These are phyloP conservation scores for Crotalus tigris DNA, from an alignment of 2,113 vertebrate genomes.

Conservation along the genomic window DNA sequence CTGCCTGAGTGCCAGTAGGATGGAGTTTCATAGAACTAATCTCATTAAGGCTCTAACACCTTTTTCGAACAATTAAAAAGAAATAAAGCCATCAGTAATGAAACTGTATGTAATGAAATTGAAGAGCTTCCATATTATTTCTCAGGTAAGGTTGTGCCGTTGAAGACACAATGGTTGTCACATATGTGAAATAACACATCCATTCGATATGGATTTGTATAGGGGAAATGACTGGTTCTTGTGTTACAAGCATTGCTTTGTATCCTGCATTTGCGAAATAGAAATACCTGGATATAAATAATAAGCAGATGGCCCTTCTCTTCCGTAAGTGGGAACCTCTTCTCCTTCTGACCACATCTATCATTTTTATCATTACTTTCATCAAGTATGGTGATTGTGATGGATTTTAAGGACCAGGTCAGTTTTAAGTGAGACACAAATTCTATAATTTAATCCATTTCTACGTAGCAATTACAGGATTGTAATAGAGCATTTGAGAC, in stretches of 20 bases:
- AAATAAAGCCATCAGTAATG: background rate
- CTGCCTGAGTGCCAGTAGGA: background rate
- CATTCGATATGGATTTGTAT: background rate
- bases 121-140: background rate
- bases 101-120: background rate
- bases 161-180: background rate
- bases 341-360: background rate
- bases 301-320: background rate
- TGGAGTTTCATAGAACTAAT: background rate
- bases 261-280: background rate
- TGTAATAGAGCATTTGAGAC: background rate
- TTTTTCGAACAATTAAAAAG: background rate
- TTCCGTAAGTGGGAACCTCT: background rate
- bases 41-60: background rate
- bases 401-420: background rate
- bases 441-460: conserved; percentile 6
- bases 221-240: background rate
- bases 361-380: background rate
- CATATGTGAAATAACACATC: background rate
- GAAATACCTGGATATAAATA: background rate
- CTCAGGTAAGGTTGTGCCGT: background rate
- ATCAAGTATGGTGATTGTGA: background rate
- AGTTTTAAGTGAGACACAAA: background rate
- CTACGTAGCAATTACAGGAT: background rate
- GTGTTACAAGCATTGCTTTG: background rate